A percentile compares a stretch with the other conserved stretches of the same genome.
Conservation (phyloP, 2,888 invertebrate genomes). For the Clunio marinus region DNA sequence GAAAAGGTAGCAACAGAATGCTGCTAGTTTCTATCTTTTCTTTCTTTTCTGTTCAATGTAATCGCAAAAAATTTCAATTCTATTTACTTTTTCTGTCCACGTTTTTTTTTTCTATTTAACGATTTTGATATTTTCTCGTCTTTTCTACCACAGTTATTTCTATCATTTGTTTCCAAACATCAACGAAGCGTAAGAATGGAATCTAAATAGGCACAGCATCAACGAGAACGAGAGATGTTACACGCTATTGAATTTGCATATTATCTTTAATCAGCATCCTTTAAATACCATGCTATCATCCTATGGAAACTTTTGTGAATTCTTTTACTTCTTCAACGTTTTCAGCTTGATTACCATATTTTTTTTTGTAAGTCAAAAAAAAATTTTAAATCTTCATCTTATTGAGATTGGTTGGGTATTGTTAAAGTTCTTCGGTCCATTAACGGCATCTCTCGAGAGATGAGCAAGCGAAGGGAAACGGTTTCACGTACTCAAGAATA, state of each 20-base stretch:
- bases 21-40: background rate
- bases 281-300: conserved; percentile 16
- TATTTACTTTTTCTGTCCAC: conserved; percentile 37
- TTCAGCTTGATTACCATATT: background rate
- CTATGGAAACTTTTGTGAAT: background rate
- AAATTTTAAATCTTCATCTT: too few relatives aligned
- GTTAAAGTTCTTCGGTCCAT: background rate
- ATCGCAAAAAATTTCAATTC: conserved; percentile 34
- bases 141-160: conserved; percentile 15
- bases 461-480: background rate
- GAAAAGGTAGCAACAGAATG: background rate
- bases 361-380: too few relatives aligned
- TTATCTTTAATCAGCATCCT: conserved; percentile 39
- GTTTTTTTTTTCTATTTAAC: conserved; percentile 36
- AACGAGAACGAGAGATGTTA: conserved; percentile 18
- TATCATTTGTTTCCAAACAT: conserved; percentile 13
- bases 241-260: conserved; percentile 39
- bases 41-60: background rate
- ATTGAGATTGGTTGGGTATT: background rate
- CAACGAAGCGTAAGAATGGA: conserved; percentile 35
- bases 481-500: background rate
- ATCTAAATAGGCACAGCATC: conserved; percentile 25
- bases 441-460: background rate
- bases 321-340: background rate
- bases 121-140: conserved; percentile 21